Conservation (phyloP, 2,797 vertebrate genomes). For the Myotis planiceps region DNA sequence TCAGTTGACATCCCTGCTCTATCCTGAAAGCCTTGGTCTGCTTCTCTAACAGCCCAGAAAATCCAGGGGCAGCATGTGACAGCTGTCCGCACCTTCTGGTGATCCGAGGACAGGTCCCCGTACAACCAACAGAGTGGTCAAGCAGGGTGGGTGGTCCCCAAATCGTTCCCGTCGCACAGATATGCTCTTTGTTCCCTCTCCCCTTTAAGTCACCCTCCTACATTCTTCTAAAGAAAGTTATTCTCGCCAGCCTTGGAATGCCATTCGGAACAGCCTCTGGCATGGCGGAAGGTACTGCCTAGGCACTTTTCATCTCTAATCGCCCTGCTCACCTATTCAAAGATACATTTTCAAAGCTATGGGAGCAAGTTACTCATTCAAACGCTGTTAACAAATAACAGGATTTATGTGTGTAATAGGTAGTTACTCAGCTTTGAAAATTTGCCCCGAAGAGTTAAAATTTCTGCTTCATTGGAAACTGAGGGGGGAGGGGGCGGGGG, state of each 20-base stretch:
- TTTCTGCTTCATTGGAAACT: conserved; percentile 77
- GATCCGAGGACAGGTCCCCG: background rate
- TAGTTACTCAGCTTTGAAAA: conserved; percentile 82
- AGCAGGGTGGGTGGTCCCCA: background rate
- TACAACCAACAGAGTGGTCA: background rate
- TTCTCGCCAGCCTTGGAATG: conserved; percentile 78
- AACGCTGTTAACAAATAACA: conserved; percentile 84
- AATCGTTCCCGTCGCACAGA: fast-evolving
- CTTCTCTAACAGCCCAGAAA: conserved; percentile 5
- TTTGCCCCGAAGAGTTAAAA: conserved; percentile 82
- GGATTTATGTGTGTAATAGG: conserved; percentile 63
- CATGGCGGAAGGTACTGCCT: conserved; percentile 43
- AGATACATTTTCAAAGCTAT: conserved; percentile 84
- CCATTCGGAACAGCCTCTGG: conserved; percentile 74
- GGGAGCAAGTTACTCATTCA: conserved; percentile 78
- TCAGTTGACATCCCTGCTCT: background rate
- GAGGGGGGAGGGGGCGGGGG: background rate
- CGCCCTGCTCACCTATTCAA: conserved; percentile 78
- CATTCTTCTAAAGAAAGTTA: conserved; percentile 76
- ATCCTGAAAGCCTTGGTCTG: background rate
- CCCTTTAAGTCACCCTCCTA: conserved; percentile 55
- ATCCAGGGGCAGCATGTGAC: background rate
- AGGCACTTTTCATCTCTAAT: conserved; percentile 74
- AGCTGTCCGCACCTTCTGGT: background rate
- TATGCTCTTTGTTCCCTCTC: conserved; percentile 43